Conservation (phyloP, 2,113 vertebrate genomes). For the Melanerpes aurifrons region DNA sequence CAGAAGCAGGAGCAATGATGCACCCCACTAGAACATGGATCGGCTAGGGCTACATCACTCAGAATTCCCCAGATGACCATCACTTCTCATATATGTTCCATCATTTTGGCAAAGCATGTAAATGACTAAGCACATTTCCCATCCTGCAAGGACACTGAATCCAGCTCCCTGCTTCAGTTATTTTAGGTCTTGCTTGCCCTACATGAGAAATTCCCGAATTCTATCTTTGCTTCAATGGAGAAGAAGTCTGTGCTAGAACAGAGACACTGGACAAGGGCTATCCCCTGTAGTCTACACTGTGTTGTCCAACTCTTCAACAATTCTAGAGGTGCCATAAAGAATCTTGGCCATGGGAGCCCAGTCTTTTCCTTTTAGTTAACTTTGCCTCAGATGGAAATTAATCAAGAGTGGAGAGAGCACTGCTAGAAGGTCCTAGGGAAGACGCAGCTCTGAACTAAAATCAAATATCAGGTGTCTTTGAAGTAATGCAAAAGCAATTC, state of each 20-base stretch:
- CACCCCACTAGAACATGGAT: fast-evolving
- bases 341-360: background rate
- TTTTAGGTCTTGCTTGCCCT: background rate
- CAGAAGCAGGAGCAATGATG: background rate
- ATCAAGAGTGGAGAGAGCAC: background rate
- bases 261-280: background rate
- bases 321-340: background rate
- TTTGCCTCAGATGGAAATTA: background rate
- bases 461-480: background rate
- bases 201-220: background rate
- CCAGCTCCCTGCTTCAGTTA: background rate
- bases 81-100: background rate
- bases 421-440: background rate
- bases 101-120: background rate
- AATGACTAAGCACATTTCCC: background rate
- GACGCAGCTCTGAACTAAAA: background rate
- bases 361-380: background rate
- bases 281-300: background rate
- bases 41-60: fast-evolving
- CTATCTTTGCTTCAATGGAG: background rate
- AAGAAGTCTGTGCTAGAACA: background rate
- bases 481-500: background rate
- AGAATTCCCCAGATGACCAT: background rate
- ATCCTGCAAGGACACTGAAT: background rate
- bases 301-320: background rate